phyloP scores from a whole-genome alignment of 1,140 invertebrate species.

The Plectus sambesii region DNA sequence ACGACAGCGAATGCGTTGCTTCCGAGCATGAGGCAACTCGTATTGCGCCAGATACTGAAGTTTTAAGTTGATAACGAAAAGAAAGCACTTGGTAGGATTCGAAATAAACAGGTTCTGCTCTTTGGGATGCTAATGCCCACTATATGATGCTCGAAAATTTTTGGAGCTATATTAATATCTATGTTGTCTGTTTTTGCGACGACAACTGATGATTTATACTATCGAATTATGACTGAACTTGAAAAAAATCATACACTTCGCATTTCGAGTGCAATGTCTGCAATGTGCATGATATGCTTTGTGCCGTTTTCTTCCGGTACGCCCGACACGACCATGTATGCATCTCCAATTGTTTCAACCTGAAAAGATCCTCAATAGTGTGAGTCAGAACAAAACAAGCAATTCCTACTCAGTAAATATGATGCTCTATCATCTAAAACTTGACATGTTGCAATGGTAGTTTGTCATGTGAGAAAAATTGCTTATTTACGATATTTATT shows the following conservation, averaged over 20 bases:
- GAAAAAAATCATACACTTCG: constrained; percentile 13
- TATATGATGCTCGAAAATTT: too few species aligned
- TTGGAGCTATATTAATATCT: too few species aligned
- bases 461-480: too few species aligned
- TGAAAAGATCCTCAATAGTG: too few species aligned
- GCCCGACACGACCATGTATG: constrained; percentile 41
- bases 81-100: too few species aligned
- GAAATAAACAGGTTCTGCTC: too few species aligned
- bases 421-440: too few species aligned
- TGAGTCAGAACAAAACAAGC: too few species aligned
- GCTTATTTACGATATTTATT: too few species aligned
- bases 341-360: constrained; percentile 36
- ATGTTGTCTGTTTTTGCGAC: constrained; percentile 9
- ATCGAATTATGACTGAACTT: constrained; percentile 6
- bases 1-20: constrained; percentile 32
- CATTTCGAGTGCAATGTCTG: constrained; percentile 37
- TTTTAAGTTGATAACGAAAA: constrained; percentile 17
- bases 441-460: too few species aligned
- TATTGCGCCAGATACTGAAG: constrained; percentile 37
- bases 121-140: too few species aligned
- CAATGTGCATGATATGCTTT: constrained; percentile 30
- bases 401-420: too few species aligned
- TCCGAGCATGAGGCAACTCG: constrained; percentile 34
- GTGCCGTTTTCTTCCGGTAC: constrained; percentile 42
- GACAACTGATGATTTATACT: constrained; percentile 2